Conservation (phyloP, 2,888 invertebrate genomes). For the Physocephala rufipes region DNA sequence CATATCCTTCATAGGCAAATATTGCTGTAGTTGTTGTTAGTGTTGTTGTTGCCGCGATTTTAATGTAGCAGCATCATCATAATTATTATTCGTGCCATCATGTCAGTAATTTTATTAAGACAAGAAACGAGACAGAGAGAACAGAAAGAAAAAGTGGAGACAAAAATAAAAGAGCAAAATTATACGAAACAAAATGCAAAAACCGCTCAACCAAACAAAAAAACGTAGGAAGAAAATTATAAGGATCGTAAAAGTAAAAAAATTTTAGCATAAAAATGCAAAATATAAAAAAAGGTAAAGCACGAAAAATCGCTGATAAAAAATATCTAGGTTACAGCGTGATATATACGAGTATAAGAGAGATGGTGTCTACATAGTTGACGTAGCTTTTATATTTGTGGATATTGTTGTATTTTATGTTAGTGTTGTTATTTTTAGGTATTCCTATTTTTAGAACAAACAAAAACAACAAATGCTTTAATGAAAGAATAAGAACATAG, state of each 20-base stretch:
- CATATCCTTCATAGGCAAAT: too few species aligned
- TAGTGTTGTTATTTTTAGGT: neutral
- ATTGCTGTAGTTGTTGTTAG: neutral
- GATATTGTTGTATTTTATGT: neutral
- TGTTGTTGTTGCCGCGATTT: neutral
- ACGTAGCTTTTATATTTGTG: neutral
- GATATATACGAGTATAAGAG: neutral
- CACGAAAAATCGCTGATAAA: neutral
- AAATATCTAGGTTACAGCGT: neutral
- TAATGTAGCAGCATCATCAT: neutral
- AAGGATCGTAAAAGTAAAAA: conserved; percentile 6
- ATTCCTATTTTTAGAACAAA: conserved; percentile 3
- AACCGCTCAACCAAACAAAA: neutral
- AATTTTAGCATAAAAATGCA: neutral
- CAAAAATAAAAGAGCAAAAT: neutral
- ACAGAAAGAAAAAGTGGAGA: neutral
- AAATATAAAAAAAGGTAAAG: neutral
- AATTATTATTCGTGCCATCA: too few species aligned
- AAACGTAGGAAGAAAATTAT: neutral
- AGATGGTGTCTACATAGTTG: neutral
- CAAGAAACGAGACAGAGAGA: neutral
- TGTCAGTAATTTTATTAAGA: neutral
- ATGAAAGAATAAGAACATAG: neutral
- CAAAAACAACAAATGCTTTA: neutral
- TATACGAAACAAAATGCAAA: neutral